Evolutionary conservation across 2,888 invertebrate species (phyloP), one percentile per base, ranked within the genome.

Genomic region (Acrocera orbiculus): DNA sequence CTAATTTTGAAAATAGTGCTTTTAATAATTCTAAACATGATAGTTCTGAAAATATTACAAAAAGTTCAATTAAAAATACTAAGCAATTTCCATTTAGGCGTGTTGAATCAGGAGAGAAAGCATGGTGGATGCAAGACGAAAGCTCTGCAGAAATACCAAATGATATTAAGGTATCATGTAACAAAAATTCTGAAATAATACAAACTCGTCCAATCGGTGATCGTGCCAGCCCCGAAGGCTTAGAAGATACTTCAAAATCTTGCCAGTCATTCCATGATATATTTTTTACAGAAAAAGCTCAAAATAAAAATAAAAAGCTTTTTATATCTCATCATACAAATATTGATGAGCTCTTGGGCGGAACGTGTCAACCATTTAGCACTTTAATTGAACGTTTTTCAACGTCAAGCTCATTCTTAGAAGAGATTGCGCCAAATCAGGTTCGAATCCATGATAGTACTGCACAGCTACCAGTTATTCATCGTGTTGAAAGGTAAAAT

Each of bases 341-440:
- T 57, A 87, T 90, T 45, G 89, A 89, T 53, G 90, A 92, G 51
- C 71, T 92, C 52, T 65, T 92, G 39, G 89, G 86, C 29, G 64
- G 64, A 33, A 55, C 63, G 27, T 61, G 62, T 37, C 62, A 64
- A 16, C 54, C 74, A 40, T 67, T 74, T 46, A 75, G 74, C 52
- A 75, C 76, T 9, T 65, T 75, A 40, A 70, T 72, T 64, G 67
- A 69, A 47, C 64, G 66, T 20, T 63, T 67, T 17, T 58, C 56
- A 37, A 52, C 55, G 16, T 66, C 63, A 11, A 64, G 65, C 37
- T 63, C 62, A 23, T 53, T 52, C 43, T 71, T 71, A 47, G 74
- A 76, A 51, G 78, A 80, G 60, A 75, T 83, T 47, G 75, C 78
- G 52, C 73, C 80, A 7, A 70, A 70, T 30, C 76, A 81, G 65